Evolutionary conservation across 2,797 vertebrate species (phyloP), one percentile per base, ranked within the genome.

Genomic region (Nyctalus aviator): DNA sequence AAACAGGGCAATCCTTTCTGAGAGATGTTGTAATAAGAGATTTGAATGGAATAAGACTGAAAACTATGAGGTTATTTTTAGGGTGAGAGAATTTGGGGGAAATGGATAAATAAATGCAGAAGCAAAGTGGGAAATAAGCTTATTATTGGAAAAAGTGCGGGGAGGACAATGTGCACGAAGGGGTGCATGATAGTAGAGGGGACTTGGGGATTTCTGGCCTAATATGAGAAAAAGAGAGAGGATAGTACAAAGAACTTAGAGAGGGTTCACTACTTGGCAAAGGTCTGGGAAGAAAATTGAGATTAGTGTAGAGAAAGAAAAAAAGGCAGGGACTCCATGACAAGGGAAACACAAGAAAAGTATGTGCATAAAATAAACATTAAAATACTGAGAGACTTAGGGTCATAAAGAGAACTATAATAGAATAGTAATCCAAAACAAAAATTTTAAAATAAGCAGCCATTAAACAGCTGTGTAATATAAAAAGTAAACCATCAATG

Each of bases 191-290:
- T 35, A 35, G 11, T 32, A 68, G 25, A 73, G 21, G 23, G 6
- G 11, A 2, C 11, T n/a, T 3, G 5, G 12, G 4, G 13, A 11
- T 46, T 7, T 17, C 12, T 62, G 18, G 1, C 0, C 20, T 35
- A 9, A n/a, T 11, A 9, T n/a, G 13, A 15, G 41, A 41, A 50
- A 50, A 13, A 15, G 25, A 21, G 8, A 20, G 3, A 8, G 5
- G 3, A 72, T 2, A 64, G 20, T 75, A 14, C 83, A 37, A 75
- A 71, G 94, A 57, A 17, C 8, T 84, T 41, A 27, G 59, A 75
- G 41, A 76, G 7, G 44, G 20, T 46, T 5, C 14, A 59, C 8
- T 41, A 37, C 3, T 57, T 69, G 10, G 30, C 41, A 23, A 69
- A 11, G 2, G 25, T 35, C 25, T 48, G 13, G 37, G 62, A 77